These are phyloP conservation scores for Ylistrum balloti DNA, from an alignment of 1,140 invertebrate genomes.

Conservation along the genomic window DNA sequence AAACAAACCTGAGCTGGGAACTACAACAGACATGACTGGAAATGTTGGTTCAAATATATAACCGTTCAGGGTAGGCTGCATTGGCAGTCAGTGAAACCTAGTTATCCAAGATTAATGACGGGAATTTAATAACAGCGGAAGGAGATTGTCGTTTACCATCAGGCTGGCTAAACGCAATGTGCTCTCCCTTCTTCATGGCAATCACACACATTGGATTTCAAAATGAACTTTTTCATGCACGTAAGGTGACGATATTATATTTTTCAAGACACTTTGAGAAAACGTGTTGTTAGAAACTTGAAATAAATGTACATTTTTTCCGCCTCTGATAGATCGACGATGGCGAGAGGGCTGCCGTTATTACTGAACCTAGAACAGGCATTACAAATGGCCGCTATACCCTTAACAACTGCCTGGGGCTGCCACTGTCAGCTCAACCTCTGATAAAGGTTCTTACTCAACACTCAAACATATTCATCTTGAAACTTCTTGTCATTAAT, in stretches of 20 bases:
- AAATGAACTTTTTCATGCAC: slow-evolving; percentile 19
- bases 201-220: not conserved
- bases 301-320: not conserved
- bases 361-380: not conserved
- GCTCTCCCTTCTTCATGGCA: not conserved
- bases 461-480: slow-evolving; percentile 16
- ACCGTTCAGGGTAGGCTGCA: too few species aligned
- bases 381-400: not conserved
- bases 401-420: slow-evolving; percentile 36
- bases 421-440: not conserved
- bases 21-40: too few species aligned
- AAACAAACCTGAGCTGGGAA: too few species aligned
- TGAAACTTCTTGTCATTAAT: slow-evolving; percentile 34
- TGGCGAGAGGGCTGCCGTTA: not conserved
- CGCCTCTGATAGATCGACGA: slow-evolving; percentile 6
- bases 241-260: slow-evolving; percentile 28
- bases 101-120: not conserved
- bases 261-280: slow-evolving; percentile 39
- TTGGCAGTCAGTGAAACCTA: too few species aligned
- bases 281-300: slow-evolving; percentile 5
- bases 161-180: not conserved
- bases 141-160: not conserved
- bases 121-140: not conserved
- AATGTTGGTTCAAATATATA: too few species aligned
- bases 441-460: not conserved